Percentiles rank a stretch among this genome's conserved stretches.
Evolutionary conservation across 2,113 vertebrate genomes (phyloP).

Genomic region (Penelope pileata): DNA sequence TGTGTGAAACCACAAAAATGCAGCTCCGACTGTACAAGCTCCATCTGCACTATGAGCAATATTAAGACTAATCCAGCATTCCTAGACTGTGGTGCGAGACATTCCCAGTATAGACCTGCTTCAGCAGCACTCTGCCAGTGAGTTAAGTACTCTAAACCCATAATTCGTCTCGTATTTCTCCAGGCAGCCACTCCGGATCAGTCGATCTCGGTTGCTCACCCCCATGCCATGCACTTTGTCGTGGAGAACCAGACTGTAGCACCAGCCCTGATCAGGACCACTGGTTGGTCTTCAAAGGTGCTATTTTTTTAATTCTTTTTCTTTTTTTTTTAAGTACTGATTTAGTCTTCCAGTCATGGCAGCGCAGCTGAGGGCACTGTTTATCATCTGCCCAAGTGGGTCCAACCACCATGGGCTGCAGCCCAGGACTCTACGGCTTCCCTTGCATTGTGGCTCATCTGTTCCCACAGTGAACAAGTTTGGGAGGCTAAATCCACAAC

Average conservation of each 20-base stretch:
- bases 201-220: not conserved
- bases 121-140: slow-evolving; percentile 55
- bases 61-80: slow-evolving; percentile 70
- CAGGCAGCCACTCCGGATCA: slow-evolving; percentile 3
- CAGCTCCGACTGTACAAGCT: slow-evolving; percentile 45
- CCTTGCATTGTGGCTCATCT: fast-evolving
- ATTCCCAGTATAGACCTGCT: slow-evolving; percentile 70
- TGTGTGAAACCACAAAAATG: slow-evolving; percentile 72
- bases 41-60: slow-evolving; percentile 49
- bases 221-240: not conserved
- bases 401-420: not conserved
- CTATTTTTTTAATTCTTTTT: not conserved
- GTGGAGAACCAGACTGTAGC: not conserved
- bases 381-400: not conserved
- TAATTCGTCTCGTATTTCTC: slow-evolving; percentile 31
- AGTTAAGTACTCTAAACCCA: slow-evolving; percentile 58
- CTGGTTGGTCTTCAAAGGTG: not conserved
- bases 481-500: not conserved
- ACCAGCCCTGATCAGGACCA: not conserved
- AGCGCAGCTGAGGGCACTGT: not conserved
- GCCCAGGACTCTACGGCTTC: not conserved
- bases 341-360: not conserved
- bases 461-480: not conserved
- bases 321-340: not conserved
- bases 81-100: slow-evolving; percentile 67